Conservation (phyloP, 2,113 vertebrate genomes). For the Zootoca vivipara region DNA sequence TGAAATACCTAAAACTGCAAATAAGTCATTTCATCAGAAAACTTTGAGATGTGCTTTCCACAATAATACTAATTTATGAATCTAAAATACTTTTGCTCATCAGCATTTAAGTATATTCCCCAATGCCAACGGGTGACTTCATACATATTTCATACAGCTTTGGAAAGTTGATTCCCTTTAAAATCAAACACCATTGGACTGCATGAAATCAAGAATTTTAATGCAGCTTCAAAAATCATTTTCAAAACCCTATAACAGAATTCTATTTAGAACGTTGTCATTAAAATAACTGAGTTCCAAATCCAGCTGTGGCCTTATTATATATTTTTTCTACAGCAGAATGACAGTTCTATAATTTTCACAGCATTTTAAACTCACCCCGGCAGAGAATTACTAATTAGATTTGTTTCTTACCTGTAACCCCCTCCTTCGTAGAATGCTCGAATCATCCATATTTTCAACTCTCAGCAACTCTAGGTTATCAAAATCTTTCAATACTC, state of each 20-base stretch:
- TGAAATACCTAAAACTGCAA: background rate
- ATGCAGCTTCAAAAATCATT: background rate
- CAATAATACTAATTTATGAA: background rate
- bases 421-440: slow-evolving; percentile 81
- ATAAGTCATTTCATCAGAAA: background rate
- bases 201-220: slow-evolving; percentile 12
- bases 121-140: background rate
- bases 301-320: background rate
- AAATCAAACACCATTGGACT: slow-evolving; percentile 41
- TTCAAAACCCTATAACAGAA: background rate
- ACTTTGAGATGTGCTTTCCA: background rate
- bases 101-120: background rate
- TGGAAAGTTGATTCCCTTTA: slow-evolving; percentile 26
- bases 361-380: background rate
- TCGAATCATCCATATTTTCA: slow-evolving; percentile 81
- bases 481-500: slow-evolving; percentile 47
- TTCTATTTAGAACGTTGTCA: background rate
- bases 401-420: slow-evolving; percentile 80
- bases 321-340: background rate
- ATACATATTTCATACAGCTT: slow-evolving; percentile 23
- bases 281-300: slow-evolving; percentile 2
- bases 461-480: slow-evolving; percentile 49
- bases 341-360: slow-evolving; percentile 20
- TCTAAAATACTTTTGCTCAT: background rate
- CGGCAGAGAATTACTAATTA: slow-evolving; percentile 11